These are phyloP conservation scores for Chorisops tibialis DNA, from an alignment of 2,888 invertebrate species.

Conservation along the genomic window DNA sequence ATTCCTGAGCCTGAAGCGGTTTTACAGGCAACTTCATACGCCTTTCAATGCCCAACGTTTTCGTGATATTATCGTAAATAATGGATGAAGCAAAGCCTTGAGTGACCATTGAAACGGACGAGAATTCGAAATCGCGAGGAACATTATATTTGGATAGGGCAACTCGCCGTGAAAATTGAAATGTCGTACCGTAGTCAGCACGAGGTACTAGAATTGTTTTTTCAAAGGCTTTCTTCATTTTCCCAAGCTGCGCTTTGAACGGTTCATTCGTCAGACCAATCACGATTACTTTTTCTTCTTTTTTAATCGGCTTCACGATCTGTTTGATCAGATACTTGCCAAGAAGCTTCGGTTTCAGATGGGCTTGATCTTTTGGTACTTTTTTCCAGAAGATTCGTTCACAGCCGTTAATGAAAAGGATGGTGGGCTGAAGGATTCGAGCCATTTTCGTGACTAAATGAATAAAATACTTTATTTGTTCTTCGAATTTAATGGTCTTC, in stretches of 20 bases:
- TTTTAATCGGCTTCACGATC: conserved; percentile 55
- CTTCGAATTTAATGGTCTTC: conserved; percentile 58
- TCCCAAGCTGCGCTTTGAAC: conserved; percentile 50
- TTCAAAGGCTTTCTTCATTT: conserved; percentile 44
- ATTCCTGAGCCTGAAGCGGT: conserved; percentile 41
- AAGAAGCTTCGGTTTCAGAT: conserved; percentile 55
- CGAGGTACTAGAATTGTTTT: conserved; percentile 45
- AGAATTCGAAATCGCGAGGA: conserved; percentile 37
- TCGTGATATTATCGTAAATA: conserved; percentile 44
- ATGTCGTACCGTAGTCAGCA: conserved; percentile 47
- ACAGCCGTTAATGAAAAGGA: conserved; percentile 58
- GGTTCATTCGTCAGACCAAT: conserved; percentile 57
- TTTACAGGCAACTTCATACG: conserved; percentile 39
- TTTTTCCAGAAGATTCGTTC: conserved; percentile 58
- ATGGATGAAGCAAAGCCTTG: conserved; percentile 46
- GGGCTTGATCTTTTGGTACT: conserved; percentile 46
- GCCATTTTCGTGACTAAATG: conserved; percentile 62
- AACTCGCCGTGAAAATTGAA: conserved; percentile 43
- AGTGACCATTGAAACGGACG: conserved; percentile 44
- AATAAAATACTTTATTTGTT: conserved; percentile 61
- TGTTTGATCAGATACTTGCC: conserved; percentile 54
- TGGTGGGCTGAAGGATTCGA: conserved; percentile 59
- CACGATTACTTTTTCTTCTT: conserved; percentile 56
- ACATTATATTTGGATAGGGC: conserved; percentile 39
- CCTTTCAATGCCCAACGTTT: conserved; percentile 41